Base-by-base conservation (phyloP, 2,888 invertebrate genomes). In the Heterodera filipjevi region DNA sequence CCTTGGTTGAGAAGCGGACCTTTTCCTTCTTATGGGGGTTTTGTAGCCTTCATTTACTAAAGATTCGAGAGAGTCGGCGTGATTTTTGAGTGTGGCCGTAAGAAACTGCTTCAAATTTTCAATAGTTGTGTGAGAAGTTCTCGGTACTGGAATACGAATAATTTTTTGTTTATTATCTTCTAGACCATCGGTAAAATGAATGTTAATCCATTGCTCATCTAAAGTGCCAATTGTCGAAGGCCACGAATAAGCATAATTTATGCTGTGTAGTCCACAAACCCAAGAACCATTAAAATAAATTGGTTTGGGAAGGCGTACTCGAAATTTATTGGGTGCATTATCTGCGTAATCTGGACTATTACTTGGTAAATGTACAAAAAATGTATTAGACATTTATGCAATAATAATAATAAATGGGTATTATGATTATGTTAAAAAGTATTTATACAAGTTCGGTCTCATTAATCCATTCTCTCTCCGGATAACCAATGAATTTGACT, bases 391-490 rank as follows among this genome's bases (percentile, higher is more conserved):
- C 73, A 73, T 73, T 72, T 72, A 35, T 32, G 12, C 30, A 3
- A 73, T n/a, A 8, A 10, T 3, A 14, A 44, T 35, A 22, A 44
- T 49, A 73, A 49, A 46, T 72, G 5, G 49, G 22, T 12, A 12
- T n/a, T 27, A 39, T 33, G 32, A 14, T 49, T 19, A 3, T 53
- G n/a, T n/a, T 22, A 16, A 16, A 0, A 44, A 22, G 22, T 22
- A 35, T 73, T 73, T 73, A 73, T 73, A 73, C 73, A 27, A 73
- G 27, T 22, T 73, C 49, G 3, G 33, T 73, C 14, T 73, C 73
- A 46, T 73, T 46, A n/a, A 73, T 73, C 73, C 73, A 73, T 73
- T 73, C 73, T 27, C 73, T 73, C 10, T 73, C 73, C 3, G 73
- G 73, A 27, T 73, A 73, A 27, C 73, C 73, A 8, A 73, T 46